phyloP scores from a whole-genome alignment of 2,113 vertebrate genomes.

The Merops nubicus region DNA sequence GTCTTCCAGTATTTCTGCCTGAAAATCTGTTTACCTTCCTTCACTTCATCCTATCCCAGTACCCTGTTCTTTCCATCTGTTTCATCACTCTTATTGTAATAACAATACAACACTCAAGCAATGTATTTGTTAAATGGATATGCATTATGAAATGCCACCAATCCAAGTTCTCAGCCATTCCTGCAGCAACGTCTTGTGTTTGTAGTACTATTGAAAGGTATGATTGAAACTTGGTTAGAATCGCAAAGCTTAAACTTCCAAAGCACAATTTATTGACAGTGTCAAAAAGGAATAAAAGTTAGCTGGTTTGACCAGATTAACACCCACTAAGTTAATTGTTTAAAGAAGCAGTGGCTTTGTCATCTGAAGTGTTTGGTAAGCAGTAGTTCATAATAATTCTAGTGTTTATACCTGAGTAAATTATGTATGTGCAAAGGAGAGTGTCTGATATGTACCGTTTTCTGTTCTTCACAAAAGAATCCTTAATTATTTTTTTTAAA shows the following conservation, averaged over 20 bases:
- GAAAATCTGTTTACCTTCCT: not conserved
- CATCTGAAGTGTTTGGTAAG: not conserved
- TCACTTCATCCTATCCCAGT: not conserved
- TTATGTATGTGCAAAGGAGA: not conserved
- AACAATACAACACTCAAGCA: not conserved
- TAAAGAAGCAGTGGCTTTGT: not conserved
- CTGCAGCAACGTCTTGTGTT: not conserved
- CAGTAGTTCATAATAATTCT: not conserved
- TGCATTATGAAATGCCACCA: not conserved
- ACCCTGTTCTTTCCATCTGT: not conserved
- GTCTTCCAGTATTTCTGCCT: not conserved
- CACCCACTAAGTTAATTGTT: not conserved
- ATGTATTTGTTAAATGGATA: not conserved
- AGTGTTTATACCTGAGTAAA: not conserved
- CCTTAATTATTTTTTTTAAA: not conserved
- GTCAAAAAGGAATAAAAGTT: not conserved
- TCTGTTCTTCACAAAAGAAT: not conserved
- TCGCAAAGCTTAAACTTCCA: not conserved
- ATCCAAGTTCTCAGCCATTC: not conserved
- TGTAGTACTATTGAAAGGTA: not conserved
- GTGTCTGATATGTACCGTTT: not conserved
- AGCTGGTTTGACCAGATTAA: not conserved
- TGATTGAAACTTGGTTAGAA: not conserved
- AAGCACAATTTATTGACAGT: not conserved
- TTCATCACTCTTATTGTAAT: not conserved